phyloP scores from a whole-genome alignment of 2,888 invertebrate genomes.

The Isoperla grammatica region DNA sequence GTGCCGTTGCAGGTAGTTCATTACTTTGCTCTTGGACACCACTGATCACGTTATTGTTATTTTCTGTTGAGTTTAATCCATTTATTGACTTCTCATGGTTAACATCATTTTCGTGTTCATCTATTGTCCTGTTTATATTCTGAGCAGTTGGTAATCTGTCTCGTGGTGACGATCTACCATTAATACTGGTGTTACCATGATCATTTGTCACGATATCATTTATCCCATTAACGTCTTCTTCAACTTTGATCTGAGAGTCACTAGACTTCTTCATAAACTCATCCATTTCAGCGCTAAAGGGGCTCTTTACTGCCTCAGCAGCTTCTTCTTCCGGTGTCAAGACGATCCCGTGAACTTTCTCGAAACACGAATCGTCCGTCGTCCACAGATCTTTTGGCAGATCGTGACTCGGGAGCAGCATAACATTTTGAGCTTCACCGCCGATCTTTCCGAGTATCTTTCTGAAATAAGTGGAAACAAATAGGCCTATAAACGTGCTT shows the following conservation, averaged over 20 bases:
- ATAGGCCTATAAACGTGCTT: too few relatives aligned
- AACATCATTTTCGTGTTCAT: too few relatives aligned
- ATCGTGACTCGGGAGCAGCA: constrained; percentile 18
- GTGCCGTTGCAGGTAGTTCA: too few relatives aligned
- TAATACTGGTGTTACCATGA: too few relatives aligned
- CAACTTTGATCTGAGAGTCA: neutral
- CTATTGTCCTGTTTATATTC: too few relatives aligned
- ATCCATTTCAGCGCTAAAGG: neutral
- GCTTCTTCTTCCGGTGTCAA: neutral
- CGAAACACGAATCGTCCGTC: constrained; percentile 35
- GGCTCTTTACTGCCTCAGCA: neutral
- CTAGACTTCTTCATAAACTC: neutral
- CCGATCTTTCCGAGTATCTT: constrained; percentile 54
- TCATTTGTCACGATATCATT: neutral
- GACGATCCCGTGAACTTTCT: constrained; percentile 29
- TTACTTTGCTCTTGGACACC: too few relatives aligned
- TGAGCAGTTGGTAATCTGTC: too few relatives aligned
- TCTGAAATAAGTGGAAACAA: constrained; percentile 42
- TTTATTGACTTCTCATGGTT: too few relatives aligned
- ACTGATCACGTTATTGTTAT: too few relatives aligned
- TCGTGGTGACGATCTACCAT: too few relatives aligned
- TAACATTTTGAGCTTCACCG: constrained; percentile 36
- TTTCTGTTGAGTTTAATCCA: too few relatives aligned
- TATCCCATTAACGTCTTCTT: neutral
- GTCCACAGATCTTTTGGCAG: constrained; percentile 37